These are phyloP conservation scores for Narcine bancroftii DNA, from an alignment of 2,113 vertebrate genomes.

Conservation along the genomic window DNA sequence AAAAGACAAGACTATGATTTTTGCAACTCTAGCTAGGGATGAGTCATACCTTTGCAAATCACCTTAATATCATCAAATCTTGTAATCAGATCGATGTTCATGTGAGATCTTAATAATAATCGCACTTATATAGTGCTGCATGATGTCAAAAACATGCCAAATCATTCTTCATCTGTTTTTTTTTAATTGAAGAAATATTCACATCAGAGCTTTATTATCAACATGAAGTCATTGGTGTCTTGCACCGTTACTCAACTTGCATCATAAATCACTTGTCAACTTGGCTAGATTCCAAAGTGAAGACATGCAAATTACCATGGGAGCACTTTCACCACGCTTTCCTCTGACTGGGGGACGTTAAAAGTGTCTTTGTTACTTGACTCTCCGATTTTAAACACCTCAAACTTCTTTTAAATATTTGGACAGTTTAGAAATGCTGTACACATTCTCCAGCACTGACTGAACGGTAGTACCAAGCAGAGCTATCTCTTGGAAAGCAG, in stretches of 20 bases:
- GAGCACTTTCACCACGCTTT: not conserved
- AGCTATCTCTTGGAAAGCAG: not conserved
- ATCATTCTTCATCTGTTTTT: not conserved
- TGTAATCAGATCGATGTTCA: not conserved
- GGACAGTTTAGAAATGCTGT: not conserved
- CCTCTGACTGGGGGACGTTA: not conserved
- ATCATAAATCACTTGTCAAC: not conserved
- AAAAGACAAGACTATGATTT: not conserved
- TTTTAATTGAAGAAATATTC: not conserved
- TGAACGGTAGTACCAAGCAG: not conserved
- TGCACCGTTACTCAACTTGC: not conserved
- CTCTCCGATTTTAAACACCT: not conserved
- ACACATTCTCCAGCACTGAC: not conserved
- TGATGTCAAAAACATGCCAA: conserved; percentile 4
- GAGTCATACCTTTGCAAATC: not conserved
- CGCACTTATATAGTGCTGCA: not conserved
- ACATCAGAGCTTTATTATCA: not conserved
- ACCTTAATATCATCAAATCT: not conserved
- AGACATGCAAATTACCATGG: not conserved
- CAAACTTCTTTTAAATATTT: not conserved
- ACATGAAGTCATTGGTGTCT: not conserved
- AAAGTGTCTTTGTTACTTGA: not conserved
- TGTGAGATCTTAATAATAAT: not conserved
- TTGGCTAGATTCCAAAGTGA: not conserved
- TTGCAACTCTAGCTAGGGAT: not conserved